Evolutionary conservation across 2,797 vertebrate genomes (phyloP), one percentile per base, ranked within the genome.

Genomic region (Petrocephalus sullivani): DNA sequence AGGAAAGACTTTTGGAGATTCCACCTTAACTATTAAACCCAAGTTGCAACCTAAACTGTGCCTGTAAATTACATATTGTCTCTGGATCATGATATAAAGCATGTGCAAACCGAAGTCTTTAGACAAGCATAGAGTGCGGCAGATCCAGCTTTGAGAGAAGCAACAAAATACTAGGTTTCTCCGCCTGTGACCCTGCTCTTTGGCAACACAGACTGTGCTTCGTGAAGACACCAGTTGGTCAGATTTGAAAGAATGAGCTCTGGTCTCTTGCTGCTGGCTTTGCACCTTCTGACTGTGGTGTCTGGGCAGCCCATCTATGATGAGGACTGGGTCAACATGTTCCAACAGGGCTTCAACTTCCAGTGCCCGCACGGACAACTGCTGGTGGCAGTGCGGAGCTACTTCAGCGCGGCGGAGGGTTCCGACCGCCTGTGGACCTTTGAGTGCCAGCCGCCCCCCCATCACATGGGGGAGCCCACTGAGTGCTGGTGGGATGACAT

Each of bases 401-500:
- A 96, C 93, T 99, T 96, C 92, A 97, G 93, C 90, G 96, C 96
- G 91, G 91, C 94, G 46, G 97, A 99, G 23, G 98, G 98, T 14
- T 96, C 95, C 0, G 98, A 99, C 93, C 96, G 98, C 90, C 90
- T 97, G 87, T 99, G 98, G 98, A 95, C 96, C 84, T 99, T 97
- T 0, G 98, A 97, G 89, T 99, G 98, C 92, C 97, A 98, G 95
- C 95, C 95, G 0, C 97, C 97, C 0, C 95, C 97, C 1, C 94
- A 95, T 87, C 94, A 90, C 87, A 94, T 98, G 1, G 98, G 98
- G 71, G 95, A 97, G 91, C 97, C 96, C 89, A 97, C 95, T 2
- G 98, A 99, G 93, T 99, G 98, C 96, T 99, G 98, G 98, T 99
- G 98, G 98, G 98, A 99, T 88, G 98, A 99, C 91, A 97, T 98